Base-by-base conservation (phyloP, 1,140 invertebrate genomes). In the Diorhabda carinulata region DNA sequence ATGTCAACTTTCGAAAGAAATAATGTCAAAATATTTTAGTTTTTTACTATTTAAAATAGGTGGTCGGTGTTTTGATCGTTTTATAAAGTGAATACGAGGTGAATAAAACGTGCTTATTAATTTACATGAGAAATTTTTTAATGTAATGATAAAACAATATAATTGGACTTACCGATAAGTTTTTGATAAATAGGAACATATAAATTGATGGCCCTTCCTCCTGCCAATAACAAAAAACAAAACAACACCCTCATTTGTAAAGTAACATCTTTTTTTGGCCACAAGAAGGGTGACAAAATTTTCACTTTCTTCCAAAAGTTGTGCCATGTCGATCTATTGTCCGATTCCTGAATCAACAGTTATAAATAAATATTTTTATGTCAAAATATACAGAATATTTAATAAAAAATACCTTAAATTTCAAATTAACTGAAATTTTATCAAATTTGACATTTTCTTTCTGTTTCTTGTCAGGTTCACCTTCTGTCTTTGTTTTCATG, bases 121-220 rank as follows among this genome's bases (percentile, higher is more conserved):
- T 25, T 25, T 25, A 25, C 1, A 25, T 25, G 25, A 25, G 25
- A 25, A 0, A 25, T 25, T 25, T 25, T 25, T 25, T 25, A 25
- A 25, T 25, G 25, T 25, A 25, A 25, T 25, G 25, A 25, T 25
- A 1, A 25, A 25, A 25, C 25, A 25, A 25, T 1, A 25, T 25
- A 25, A 25, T 25, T 25, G 40, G n/a, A 47, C 58, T 79, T 81
- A 89, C 87, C 87, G 78, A 99, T 97, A 74, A 89, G 85, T 83
- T 96, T 96, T 82, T 91, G 95, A 82, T 96, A 98, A 77, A 98
- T 90, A 56, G 96, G 97, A 44, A 98, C 93, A 82, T 91, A 95
- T 9, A 98, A 83, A 85, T 98, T 99, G 63, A 96, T 91, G n/a
- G 90, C 88, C 77, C 97, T 86, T 40, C 96, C 97, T 43, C 83